Evolutionary conservation across 1,140 invertebrate genomes (phyloP).

Genomic region (Papilio dardanus): DNA sequence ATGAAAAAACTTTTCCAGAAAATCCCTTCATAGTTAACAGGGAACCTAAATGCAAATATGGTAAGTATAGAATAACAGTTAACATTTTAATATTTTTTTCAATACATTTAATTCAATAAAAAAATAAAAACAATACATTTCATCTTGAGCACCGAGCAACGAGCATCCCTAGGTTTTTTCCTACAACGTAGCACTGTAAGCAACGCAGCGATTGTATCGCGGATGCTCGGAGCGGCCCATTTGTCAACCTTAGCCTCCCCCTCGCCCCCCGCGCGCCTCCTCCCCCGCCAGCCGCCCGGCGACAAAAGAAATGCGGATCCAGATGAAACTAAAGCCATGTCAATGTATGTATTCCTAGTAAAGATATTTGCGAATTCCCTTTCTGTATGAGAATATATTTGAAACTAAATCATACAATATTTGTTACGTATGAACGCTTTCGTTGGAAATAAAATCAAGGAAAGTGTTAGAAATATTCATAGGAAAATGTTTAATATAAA

Average conservation of each 20-base stretch:
- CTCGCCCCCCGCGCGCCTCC: conserved; percentile 38
- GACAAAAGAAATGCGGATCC: conserved; percentile 73
- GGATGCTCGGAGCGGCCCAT: conserved; percentile 79
- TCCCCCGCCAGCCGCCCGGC: conserved; percentile 38
- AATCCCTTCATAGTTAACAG: too few species aligned
- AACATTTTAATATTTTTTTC: background rate
- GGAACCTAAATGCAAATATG: too few species aligned
- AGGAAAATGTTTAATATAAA: background rate
- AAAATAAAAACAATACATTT: conserved; percentile 2
- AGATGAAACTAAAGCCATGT: conserved; percentile 73
- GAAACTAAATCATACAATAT: background rate
- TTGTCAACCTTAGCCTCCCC: conserved; percentile 76
- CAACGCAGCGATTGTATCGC: conserved; percentile 81
- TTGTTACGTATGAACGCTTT: conserved; percentile 32
- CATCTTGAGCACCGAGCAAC: conserved; percentile 30
- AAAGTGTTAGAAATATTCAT: background rate
- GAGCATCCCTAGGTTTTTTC: conserved; percentile 72
- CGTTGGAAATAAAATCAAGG: conserved; percentile 39
- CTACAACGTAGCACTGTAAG: conserved; percentile 74
- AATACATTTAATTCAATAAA: background rate
- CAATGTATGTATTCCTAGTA: conserved; percentile 68
- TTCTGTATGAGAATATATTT: conserved; percentile 16
- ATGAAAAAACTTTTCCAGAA: too few species aligned
- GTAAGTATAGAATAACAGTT: too few species aligned
- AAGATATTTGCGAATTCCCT: conserved; percentile 12